Conservation (phyloP, 37 sponge, comb jelly and placozoan species). For the Spongilla lacustris region DNA sequence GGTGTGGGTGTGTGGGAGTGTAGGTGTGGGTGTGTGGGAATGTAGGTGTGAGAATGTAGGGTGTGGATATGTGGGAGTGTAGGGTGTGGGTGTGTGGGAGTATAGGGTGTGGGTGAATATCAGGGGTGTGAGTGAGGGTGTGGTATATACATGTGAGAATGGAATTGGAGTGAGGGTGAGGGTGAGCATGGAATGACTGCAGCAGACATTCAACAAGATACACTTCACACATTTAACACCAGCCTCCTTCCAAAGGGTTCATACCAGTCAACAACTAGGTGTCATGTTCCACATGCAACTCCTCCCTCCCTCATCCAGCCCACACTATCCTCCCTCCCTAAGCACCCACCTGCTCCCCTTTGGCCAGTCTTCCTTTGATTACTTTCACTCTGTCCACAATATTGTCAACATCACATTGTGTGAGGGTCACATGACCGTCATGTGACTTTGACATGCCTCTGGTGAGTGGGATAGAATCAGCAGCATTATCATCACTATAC, state of each 20-base stretch:
- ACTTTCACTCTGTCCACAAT: not conserved
- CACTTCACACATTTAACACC: not conserved
- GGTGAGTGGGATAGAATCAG: slow-evolving; percentile 13
- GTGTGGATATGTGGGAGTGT: too few relatives aligned
- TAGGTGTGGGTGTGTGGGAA: too few relatives aligned
- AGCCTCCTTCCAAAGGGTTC: not conserved
- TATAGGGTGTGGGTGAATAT: too few relatives aligned
- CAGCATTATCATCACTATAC: not conserved
- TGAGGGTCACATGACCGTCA: not conserved
- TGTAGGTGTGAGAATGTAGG: too few relatives aligned
- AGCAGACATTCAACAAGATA: too few relatives aligned
- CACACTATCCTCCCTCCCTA: not conserved
- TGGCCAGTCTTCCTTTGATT: slow-evolving; percentile 14
- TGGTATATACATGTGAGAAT: too few relatives aligned
- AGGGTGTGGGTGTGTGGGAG: too few relatives aligned
- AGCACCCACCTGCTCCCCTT: not conserved
- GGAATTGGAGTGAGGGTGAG: too few relatives aligned
- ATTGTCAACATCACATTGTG: not conserved
- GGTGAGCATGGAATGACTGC: too few relatives aligned
- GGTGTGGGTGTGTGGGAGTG: too few relatives aligned
- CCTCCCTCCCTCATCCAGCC: not conserved
- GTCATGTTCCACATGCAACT: too few relatives aligned
- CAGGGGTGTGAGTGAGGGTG: too few relatives aligned
- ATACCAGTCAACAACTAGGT: not conserved
- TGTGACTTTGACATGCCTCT: not conserved